A percentile compares a stretch with the other conserved stretches of the same genome.
Evolutionary conservation across 2,888 invertebrate species (phyloP).

Genomic region (Onthophagus sagittarius): DNA sequence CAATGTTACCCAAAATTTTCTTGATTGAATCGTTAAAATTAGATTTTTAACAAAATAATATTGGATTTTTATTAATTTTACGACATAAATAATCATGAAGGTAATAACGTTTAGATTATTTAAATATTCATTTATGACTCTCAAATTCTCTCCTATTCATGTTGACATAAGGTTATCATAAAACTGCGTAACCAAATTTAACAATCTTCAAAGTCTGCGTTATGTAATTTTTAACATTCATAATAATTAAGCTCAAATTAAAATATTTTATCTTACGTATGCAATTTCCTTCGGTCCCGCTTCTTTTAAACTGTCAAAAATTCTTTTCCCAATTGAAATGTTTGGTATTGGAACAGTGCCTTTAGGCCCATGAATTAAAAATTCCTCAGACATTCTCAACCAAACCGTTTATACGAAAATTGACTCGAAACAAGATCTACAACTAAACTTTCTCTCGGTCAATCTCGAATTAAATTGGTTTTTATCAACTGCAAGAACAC

Average conservation of each 20-base stretch:
- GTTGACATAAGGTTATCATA: too few relatives aligned
- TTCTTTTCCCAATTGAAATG: constrained; percentile 27
- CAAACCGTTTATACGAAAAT: not conserved
- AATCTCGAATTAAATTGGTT: not conserved
- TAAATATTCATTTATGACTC: not conserved
- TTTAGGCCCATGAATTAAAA: not conserved
- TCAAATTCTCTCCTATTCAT: too few relatives aligned
- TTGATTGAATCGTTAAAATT: too few relatives aligned
- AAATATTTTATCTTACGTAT: constrained; percentile 16
- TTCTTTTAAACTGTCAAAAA: constrained; percentile 26
- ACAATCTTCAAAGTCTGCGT: not conserved
- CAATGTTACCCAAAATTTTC: too few relatives aligned
- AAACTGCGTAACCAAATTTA: not conserved
- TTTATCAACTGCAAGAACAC: not conserved
- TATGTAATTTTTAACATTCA: not conserved
- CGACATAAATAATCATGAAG: too few relatives aligned
- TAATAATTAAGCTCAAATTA: not conserved
- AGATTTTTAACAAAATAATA: too few relatives aligned
- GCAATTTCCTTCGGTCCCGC: constrained; percentile 15
- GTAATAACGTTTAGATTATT: not conserved
- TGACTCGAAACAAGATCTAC: not conserved
- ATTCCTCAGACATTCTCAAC: not conserved
- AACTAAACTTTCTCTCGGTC: not conserved
- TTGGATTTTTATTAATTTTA: too few relatives aligned
- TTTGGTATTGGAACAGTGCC: constrained; percentile 20